Conservation (phyloP, 2,888 invertebrate genomes). For the Trissonchulus latispiculum region DNA sequence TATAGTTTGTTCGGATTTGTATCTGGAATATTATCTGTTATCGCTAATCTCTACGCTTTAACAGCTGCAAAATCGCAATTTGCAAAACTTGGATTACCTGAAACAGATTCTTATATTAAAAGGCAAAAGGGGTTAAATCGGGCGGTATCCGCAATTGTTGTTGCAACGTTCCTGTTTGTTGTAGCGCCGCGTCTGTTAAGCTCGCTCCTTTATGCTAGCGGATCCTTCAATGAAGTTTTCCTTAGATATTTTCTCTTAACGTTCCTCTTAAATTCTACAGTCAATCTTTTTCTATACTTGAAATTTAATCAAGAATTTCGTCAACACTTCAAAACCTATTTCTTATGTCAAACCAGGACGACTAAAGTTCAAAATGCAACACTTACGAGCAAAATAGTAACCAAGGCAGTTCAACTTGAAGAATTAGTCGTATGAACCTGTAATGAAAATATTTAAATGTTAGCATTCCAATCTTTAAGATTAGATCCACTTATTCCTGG, state of each 20-base stretch:
- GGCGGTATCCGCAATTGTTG: background rate
- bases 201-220: background rate
- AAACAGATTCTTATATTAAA: background rate
- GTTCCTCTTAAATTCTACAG: background rate
- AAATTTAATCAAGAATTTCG: background rate
- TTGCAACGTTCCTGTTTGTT: background rate
- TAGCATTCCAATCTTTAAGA: too few relatives aligned
- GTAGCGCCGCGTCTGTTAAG: background rate
- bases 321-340: background rate
- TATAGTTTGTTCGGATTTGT: background rate
- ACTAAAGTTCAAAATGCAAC: too few relatives aligned
- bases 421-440: too few relatives aligned
- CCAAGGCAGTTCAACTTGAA: too few relatives aligned
- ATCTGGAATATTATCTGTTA: background rate
- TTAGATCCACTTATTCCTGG: too few relatives aligned
- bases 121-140: background rate
- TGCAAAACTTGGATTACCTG: background rate
- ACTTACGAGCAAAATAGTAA: too few relatives aligned
- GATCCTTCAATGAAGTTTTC: background rate
- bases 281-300: background rate
- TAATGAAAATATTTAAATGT: too few relatives aligned
- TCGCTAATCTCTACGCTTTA: background rate
- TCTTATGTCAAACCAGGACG: too few relatives aligned
- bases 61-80: background rate
- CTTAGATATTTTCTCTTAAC: background rate